These are phyloP conservation scores for Stigmatopora nigra DNA, from an alignment of 2,113 vertebrate species.

Conservation along the genomic window DNA sequence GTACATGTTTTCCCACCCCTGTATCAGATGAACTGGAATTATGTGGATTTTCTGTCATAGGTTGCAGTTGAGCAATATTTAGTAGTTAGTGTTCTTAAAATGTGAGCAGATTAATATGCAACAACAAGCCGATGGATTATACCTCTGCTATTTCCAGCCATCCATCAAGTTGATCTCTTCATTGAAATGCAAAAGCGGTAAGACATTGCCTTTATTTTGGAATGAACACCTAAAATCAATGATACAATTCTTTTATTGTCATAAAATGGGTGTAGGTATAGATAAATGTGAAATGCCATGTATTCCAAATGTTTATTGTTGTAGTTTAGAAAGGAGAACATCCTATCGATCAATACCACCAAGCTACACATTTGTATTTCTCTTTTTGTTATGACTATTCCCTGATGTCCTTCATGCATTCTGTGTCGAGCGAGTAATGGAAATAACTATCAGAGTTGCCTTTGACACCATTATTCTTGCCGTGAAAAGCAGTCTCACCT, in stretches of 20 bases:
- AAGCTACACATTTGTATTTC: background rate
- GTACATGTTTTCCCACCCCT: too few relatives aligned
- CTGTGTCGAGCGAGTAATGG: background rate
- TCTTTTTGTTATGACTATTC: slow-evolving; percentile 2
- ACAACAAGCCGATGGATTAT: background rate
- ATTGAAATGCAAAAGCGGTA: slow-evolving; percentile 58
- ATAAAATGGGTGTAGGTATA: slow-evolving; percentile 59
- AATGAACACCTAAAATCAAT: slow-evolving; percentile 48
- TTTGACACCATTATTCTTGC: background rate
- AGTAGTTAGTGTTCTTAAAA: background rate
- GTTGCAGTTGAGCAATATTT: background rate
- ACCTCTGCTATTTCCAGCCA: slow-evolving; percentile 40
- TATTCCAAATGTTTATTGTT: background rate
- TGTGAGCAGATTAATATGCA: background rate
- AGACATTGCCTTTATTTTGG: slow-evolving; percentile 62
- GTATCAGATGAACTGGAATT: background rate
- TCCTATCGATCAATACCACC: background rate
- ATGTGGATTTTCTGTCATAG: background rate
- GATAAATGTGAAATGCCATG: slow-evolving; percentile 7
- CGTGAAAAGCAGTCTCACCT: background rate
- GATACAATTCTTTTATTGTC: slow-evolving; percentile 47
- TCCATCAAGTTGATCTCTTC: slow-evolving; percentile 57
- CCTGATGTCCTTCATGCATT: background rate
- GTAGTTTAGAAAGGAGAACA: background rate
- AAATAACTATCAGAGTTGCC: background rate